phyloP scores from a whole-genome alignment of 2,113 vertebrate species.

The Melozone crissalis region DNA sequence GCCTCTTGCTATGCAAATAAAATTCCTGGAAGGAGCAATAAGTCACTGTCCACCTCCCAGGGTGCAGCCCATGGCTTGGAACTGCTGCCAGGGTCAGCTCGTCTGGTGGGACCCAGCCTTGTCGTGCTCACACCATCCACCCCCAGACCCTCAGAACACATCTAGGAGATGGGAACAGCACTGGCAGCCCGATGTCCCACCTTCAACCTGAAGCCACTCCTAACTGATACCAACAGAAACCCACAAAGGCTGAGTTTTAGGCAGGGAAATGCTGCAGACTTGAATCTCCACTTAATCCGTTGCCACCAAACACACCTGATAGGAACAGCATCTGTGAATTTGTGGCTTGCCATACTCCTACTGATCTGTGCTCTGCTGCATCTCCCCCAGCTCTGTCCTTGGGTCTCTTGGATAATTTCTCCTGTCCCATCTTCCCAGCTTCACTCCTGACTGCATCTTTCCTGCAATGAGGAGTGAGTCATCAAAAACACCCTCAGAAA shows the following conservation, averaged over 20 bases:
- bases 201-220: neutral
- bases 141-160: neutral
- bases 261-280: neutral
- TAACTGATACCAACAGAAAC: neutral
- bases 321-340: neutral
- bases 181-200: neutral
- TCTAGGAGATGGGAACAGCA: neutral
- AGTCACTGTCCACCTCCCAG: neutral
- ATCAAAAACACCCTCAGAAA: conserved; percentile 24
- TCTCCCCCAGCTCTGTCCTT: neutral
- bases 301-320: neutral
- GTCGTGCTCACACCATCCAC: neutral
- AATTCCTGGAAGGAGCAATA: conserved; percentile 48
- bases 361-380: neutral
- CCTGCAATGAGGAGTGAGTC: neutral
- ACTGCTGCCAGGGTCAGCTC: neutral
- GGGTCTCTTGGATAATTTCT: neutral
- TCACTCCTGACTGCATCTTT: neutral
- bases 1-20: conserved; percentile 76
- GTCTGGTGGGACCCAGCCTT: neutral
- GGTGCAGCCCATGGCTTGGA: neutral
- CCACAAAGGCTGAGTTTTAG: neutral
- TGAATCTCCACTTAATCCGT: neutral
- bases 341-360: neutral
- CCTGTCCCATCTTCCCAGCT: neutral